Conservation (phyloP, 2,113 vertebrate species). For the Pteruthius melanotis region DNA sequence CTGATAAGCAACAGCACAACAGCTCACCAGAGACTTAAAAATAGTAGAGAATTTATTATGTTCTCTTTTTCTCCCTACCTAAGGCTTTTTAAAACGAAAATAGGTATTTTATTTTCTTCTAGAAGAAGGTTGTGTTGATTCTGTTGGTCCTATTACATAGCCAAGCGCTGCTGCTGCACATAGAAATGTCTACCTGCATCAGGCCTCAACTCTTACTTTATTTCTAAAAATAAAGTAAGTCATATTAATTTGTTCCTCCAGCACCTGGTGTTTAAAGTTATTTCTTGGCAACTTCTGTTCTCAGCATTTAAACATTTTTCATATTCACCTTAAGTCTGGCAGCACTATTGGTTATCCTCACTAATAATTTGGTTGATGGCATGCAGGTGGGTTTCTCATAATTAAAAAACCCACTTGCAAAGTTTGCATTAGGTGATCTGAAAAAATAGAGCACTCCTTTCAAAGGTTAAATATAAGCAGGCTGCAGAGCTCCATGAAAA, state of each 20-base stretch:
- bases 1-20: background rate
- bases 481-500: conserved; percentile 44
- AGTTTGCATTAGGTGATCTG: conserved; percentile 45
- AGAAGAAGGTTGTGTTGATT: background rate
- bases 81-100: background rate
- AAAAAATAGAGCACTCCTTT: conserved; percentile 21
- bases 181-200: background rate
- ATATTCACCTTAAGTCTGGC: conserved; percentile 6
- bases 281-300: conserved; percentile 33
- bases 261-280: conserved; percentile 12
- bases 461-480: conserved; percentile 58
- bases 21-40: background rate
- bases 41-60: background rate
- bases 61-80: background rate
- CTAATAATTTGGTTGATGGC: conserved; percentile 43
- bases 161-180: background rate
- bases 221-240: conserved; percentile 21
- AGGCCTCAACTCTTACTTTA: background rate
- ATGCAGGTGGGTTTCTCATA: conserved; percentile 37
- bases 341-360: background rate
- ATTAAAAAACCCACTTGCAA: conserved; percentile 51
- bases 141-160: background rate
- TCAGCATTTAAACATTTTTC: conserved; percentile 26
- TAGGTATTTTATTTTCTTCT: background rate
- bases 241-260: conserved; percentile 19